Evolutionary conservation across 2,113 vertebrate species (phyloP).

Genomic region (Nettapus auritus): DNA sequence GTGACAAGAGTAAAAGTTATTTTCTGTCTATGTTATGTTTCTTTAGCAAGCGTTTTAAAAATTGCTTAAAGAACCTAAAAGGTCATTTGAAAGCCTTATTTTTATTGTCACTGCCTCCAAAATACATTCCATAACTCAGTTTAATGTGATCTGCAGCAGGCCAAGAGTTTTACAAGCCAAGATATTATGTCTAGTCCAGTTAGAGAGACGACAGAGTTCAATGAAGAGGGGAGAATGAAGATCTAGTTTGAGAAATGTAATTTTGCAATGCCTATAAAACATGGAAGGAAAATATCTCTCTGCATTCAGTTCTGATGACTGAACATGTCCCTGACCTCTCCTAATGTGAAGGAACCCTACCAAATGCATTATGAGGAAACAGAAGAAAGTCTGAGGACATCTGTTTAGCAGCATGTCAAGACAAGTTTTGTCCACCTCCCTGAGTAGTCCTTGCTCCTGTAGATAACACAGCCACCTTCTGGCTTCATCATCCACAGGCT

Average conservation of each 20-base stretch:
- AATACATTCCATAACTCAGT: constrained; percentile 73
- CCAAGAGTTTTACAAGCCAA: constrained; percentile 66
- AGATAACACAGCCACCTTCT: neutral
- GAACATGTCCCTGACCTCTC: neutral
- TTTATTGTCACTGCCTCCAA: constrained; percentile 75
- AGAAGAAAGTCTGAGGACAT: neutral
- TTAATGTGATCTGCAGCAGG: constrained; percentile 65
- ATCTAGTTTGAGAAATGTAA: constrained; percentile 18
- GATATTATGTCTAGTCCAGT: constrained; percentile 68
- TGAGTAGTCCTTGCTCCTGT: neutral
- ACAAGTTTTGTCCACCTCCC: neutral
- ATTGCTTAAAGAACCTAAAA: constrained; percentile 66
- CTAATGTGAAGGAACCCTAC: neutral
- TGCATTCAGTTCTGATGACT: neutral
- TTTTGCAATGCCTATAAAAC: constrained; percentile 31
- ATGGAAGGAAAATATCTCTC: neutral
- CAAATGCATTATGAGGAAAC: neutral
- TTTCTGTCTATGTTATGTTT: constrained; percentile 67
- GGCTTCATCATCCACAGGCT: neutral
- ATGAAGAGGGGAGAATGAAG: neutral
- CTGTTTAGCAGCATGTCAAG: neutral
- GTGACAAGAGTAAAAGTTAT: constrained; percentile 46
- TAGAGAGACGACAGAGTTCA: constrained; percentile 47
- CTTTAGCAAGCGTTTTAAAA: constrained; percentile 66
- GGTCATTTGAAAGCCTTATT: constrained; percentile 70